Base-by-base conservation (phyloP, 2,113 vertebrate species). In the Cyanoliseus patagonus region DNA sequence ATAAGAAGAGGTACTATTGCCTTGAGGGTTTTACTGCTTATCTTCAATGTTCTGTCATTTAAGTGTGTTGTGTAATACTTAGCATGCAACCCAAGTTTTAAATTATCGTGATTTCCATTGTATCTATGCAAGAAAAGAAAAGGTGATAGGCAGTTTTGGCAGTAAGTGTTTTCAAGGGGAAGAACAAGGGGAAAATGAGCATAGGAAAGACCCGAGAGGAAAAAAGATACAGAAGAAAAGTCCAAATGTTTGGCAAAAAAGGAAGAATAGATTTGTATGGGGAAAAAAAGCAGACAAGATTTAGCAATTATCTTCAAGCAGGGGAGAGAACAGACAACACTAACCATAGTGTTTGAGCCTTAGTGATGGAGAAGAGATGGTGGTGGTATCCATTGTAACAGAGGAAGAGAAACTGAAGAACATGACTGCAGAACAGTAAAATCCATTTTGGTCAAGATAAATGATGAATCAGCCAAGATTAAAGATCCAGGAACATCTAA, bases 151-250 rank as follows among this genome's bases (percentile, higher is more conserved):
- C 7, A 57, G 30, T 76, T 90, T 94, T 67, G 37, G 5, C 57
- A 90, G 67, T 24, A 68, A 88, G 41, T 7, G 17, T 92, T 92
- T 28, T 91, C 33, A 64, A 72, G 12, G 11, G 39, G 15, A 52
- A n/a, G 12, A 69, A 6, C 9, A 4, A 15, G 1, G 0, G 1
- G 1, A 18, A 68, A 62, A 22, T 3, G 13, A 30, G 5, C 8
- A 19, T 1, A 49, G 28, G 10, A 83, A 82, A 69, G 23, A 64
- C 12, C 10, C 9, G 41, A 70, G 37, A 76, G 59, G n/a, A 6
- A 30, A 49, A 49, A 59, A 22, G 8, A 28, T n/a, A 12, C 4
- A 28, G 51, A 59, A 69, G 33, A 47, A 35, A 72, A 46, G 4
- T 52, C 31, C 6, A 46, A 83, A 64, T 64, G 30, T 64, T 86